Base-by-base conservation (phyloP, 2,888 invertebrate species). In the Dasypolia templi region DNA sequence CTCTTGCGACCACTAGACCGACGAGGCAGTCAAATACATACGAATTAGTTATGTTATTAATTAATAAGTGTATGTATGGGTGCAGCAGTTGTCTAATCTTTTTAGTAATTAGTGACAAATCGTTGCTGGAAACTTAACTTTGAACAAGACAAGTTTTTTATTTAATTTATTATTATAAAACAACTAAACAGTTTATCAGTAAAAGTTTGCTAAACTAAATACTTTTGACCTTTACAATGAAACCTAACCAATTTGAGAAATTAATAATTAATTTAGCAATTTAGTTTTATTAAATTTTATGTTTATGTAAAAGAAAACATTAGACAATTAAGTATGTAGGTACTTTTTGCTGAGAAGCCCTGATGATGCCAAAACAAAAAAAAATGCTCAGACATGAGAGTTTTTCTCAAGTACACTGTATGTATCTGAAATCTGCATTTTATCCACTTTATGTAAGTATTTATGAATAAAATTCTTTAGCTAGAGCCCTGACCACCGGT, bases 371-470 rank as follows among this genome's bases (percentile, higher is more conserved):
- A 35, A 32, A 2, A 39, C 9, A 17, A n/a, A 12, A 6, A 9
- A 29, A 49, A 46, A 64, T 56, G 12, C 0, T 3, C 14, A 68
- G 2, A 26, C 49, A 35, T 77, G 35, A 44, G 26, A 55, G 17
- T 12, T 19, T 63, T 74, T 74, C 64, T 42, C 77, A 77, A 12
- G 44, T n/a, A 29, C 19, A n/a, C 17, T 63, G n/a, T n/a, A n/a
- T n/a, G 42, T 26, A 76, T 9, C 66, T 1, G n/a, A 35, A 51
- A 59, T n/a, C 51, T 32, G n/a, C 7, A 29, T 59, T 67, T n/a
- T 67, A 32, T 39, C 0, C 19, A 65, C 32, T 65, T 49, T 42
- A 39, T 29, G 3, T 39, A 55, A 14, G n/a, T 14, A 46, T 26
- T 1, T 62, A 62, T 26, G 12, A 26, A 44, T 19, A 32, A 42